Conservation (phyloP, 2,888 invertebrate genomes). For the Opisthograptis luteolata region DNA sequence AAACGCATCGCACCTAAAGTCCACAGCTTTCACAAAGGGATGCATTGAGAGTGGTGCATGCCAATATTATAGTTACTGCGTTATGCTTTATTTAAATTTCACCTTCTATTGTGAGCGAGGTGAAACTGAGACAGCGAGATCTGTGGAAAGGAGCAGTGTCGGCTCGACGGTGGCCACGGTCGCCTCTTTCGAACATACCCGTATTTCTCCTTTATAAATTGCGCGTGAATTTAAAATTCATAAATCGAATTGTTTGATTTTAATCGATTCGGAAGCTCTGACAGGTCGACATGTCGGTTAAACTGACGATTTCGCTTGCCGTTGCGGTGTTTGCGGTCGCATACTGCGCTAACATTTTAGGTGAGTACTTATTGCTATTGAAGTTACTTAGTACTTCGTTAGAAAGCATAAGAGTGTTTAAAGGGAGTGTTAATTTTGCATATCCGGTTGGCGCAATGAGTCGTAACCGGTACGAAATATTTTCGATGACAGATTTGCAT, state of each 20-base stretch:
- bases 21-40: conserved; percentile 70
- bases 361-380: conserved; percentile 61
- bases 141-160: conserved; percentile 76
- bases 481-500: no score
- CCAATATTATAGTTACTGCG: conserved; percentile 55
- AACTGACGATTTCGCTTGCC: conserved; percentile 65
- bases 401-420: conserved; percentile 39
- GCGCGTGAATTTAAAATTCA: conserved; percentile 53
- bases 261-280: conserved; percentile 37
- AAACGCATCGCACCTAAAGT: conserved; percentile 20
- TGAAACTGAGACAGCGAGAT: conserved; percentile 76
- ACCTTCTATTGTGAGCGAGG: conserved; percentile 82
- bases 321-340: conserved; percentile 56
- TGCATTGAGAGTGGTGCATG: conserved; percentile 77
- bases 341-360: conserved; percentile 73
- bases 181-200: conserved; percentile 59
- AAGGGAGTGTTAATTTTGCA: neutral
- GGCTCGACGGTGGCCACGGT: conserved; percentile 66
- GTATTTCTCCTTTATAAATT: conserved; percentile 51
- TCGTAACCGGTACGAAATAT: no score
- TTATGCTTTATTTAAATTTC: conserved; percentile 83
- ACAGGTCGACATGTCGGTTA: conserved; percentile 66
- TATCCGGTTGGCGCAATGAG: neutral
- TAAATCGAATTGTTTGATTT: conserved; percentile 44
- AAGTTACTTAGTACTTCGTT: conserved; percentile 38